Evolutionary conservation across 2,113 vertebrate species (phyloP), one percentile per base, ranked within the genome.

Genomic region (Miniopterus natalensis): DNA sequence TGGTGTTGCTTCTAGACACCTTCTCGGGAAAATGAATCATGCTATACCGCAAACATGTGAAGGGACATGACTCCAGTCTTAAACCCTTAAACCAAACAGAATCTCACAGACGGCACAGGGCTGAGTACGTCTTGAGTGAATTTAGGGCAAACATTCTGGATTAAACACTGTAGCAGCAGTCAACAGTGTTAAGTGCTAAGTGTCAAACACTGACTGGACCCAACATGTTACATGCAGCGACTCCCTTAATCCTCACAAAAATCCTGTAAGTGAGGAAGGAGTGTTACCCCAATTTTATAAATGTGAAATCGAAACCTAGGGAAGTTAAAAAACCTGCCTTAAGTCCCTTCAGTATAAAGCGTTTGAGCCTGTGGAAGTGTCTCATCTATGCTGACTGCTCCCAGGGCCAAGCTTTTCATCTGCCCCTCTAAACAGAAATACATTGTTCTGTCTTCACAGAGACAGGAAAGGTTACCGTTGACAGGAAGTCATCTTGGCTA

Each of bases 251-350:
- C 65, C 61, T 87, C 84, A 73, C 14, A 79, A 66, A 42, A 85
- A 84, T 80, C 47, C 29, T 42, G 1, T 18, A 47, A 36, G 7
- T 78, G 1, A 86, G 23, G 23, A 87, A 91, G 12, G 55, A 84
- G 4, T 27, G 40, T 78, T 45, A 36, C 15, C 42, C 49, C 29
- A 36, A 47, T 57, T 49, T 90, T 14, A 66, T 47, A 53, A 92
- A 84, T 68, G 45, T 84, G 55, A 40, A 92, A 92, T 73, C 9
- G 42, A 5, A 96, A 78, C 21, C 9, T 27, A 85, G 45, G 77
- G n/a, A 91, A 75, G 10, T 84, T 87, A 10, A 66, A 74, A 79
- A 81, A 66, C 8, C 27, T 81, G 51, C 51, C 73, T 36, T 17
- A 85, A 97, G 63, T 92, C 88, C 90, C 4, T 21, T 29, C 61